A percentile compares a stretch with the other conserved stretches of the same genome.
Evolutionary conservation across 2,113 vertebrate species (phyloP).

Genomic region (Hyperopisus bebe): DNA sequence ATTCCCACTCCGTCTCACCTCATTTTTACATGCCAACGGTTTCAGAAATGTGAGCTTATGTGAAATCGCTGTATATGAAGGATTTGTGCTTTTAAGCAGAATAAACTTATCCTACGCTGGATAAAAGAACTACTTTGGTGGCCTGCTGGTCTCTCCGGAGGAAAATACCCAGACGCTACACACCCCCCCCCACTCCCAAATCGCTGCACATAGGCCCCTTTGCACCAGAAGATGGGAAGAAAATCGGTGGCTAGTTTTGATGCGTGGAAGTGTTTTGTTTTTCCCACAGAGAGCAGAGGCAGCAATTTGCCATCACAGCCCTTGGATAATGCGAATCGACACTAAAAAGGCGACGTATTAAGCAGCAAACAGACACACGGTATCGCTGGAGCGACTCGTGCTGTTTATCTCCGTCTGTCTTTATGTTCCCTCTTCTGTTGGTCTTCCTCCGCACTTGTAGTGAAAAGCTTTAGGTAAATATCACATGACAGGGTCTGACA

Average conservation of each 20-base stretch:
- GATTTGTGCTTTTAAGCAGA: conserved; percentile 4
- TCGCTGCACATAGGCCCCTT: background rate
- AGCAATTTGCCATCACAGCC: background rate
- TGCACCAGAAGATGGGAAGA: background rate
- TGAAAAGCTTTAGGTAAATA: conserved; percentile 9
- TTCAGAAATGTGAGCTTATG: background rate
- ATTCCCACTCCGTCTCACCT: background rate
- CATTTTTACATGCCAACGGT: background rate
- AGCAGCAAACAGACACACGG: background rate
- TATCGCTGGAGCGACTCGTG: background rate
- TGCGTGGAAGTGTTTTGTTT: background rate
- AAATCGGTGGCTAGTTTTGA: background rate
- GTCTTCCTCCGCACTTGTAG: background rate
- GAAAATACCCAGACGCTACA: background rate
- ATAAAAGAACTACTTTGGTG: background rate
- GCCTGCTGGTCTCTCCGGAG: background rate
- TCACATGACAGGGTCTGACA: conserved; percentile 10
- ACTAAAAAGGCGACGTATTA: background rate
- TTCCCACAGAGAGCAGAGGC: background rate
- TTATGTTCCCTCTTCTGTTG: background rate
- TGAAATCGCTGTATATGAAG: background rate
- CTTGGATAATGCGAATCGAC: background rate
- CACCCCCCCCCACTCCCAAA: background rate
- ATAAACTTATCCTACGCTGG: background rate
- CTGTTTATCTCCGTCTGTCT: background rate